Evolutionary conservation across 2,797 vertebrate genomes (phyloP).

Genomic region (Diplodus puntazzo): DNA sequence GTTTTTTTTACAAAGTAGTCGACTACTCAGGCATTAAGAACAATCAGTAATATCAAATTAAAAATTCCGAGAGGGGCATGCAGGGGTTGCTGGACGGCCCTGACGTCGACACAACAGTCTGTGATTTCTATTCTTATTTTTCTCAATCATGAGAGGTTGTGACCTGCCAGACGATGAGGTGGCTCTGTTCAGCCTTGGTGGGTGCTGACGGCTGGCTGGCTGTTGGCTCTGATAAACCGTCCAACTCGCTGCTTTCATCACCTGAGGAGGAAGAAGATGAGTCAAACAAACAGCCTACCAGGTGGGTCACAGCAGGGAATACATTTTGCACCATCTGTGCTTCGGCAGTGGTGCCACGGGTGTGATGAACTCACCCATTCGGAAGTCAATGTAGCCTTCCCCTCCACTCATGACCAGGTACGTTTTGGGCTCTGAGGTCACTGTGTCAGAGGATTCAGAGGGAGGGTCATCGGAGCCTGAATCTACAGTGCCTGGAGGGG

Average conservation of each 20-base stretch:
- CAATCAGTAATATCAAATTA: constrained; percentile 71
- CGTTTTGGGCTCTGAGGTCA: constrained; percentile 80
- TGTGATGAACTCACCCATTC: constrained; percentile 89
- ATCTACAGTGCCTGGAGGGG: constrained; percentile 91
- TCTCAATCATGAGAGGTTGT: constrained; percentile 90
- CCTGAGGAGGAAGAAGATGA: constrained; percentile 78
- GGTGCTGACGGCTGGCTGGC: constrained; percentile 87
- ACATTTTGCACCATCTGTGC: too few relatives aligned
- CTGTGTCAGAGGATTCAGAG: constrained; percentile 83
- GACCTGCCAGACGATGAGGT: constrained; percentile 99
- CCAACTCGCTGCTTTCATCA: constrained; percentile 93
- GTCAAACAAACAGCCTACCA: constrained; percentile 17
- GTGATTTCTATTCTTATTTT: constrained; percentile 13
- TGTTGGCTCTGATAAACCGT: constrained; percentile 86
- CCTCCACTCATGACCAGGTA: constrained; percentile 96
- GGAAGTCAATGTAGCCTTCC: constrained; percentile 98
- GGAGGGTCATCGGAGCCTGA: constrained; percentile 92
- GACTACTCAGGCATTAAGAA: constrained; percentile 67
- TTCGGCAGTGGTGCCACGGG: not conserved
- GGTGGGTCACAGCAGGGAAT: too few relatives aligned
- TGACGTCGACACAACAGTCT: constrained; percentile 46
- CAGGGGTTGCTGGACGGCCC: constrained; percentile 45
- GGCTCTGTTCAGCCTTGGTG: constrained; percentile 94
- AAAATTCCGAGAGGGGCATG: constrained; percentile 68
- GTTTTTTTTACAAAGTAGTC: constrained; percentile 66